These are phyloP conservation scores for Ooceraea biroi DNA, from an alignment of 1,140 invertebrate genomes.

Conservation along the genomic window DNA sequence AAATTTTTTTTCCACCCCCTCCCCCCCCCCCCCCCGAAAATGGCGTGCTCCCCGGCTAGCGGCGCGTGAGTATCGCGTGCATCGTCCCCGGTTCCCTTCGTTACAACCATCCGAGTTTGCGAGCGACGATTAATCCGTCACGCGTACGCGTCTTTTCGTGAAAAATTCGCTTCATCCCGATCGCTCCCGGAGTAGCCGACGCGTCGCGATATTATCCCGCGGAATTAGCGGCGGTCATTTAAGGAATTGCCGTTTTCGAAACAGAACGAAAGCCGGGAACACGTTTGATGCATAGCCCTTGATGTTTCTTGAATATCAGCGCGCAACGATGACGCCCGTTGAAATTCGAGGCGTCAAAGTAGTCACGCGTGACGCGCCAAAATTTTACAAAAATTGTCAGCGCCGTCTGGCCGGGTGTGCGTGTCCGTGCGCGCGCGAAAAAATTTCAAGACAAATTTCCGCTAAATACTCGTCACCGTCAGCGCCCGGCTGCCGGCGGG, in stretches of 20 bases:
- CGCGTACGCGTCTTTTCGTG: slow-evolving; percentile 33
- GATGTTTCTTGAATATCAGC: slow-evolving; percentile 63
- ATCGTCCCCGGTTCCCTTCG: slow-evolving; percentile 44
- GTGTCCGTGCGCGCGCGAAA: slow-evolving; percentile 47
- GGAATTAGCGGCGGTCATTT: slow-evolving; percentile 11
- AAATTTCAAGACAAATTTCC: slow-evolving; percentile 58
- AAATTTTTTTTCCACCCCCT: slow-evolving; percentile 51
- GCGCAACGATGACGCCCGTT: slow-evolving; percentile 58
- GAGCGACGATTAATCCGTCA: slow-evolving; percentile 57
- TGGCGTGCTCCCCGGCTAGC: slow-evolving; percentile 49
- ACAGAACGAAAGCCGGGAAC: slow-evolving; percentile 25
- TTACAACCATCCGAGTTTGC: slow-evolving; percentile 59
- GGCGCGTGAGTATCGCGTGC: slow-evolving; percentile 53
- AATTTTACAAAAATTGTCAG: slow-evolving; percentile 64
- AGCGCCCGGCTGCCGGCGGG: slow-evolving; percentile 1
- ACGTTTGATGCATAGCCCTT: slow-evolving; percentile 58
- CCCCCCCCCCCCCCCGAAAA: slow-evolving; percentile 31
- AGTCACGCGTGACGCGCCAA: slow-evolving; percentile 62
- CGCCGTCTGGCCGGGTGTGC: slow-evolving; percentile 38
- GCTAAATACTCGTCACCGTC: slow-evolving; percentile 41
- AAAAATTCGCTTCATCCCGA: slow-evolving; percentile 19
- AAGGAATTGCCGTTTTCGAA: too few species aligned
- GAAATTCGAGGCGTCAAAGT: slow-evolving; percentile 63
- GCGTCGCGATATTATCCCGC: too few species aligned
- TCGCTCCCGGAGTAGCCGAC: too few species aligned